Evolutionary conservation across 2,888 invertebrate species (phyloP).

Genomic region (Dryocosmus kuriphilus): DNA sequence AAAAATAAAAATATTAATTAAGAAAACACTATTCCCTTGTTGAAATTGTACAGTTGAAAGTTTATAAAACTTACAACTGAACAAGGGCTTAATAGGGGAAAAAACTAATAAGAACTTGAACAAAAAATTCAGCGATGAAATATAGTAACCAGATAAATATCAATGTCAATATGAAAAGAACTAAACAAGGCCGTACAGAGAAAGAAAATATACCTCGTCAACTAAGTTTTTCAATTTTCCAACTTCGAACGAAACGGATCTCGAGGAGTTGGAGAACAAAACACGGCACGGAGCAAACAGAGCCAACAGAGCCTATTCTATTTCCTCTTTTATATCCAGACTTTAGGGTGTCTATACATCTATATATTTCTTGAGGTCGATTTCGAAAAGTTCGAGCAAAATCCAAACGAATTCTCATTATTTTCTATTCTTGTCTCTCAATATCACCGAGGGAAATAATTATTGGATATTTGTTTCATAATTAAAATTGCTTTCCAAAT

Average conservation of each 20-base stretch:
- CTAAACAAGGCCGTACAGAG: slow-evolving; percentile 13
- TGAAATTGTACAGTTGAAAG: not conserved
- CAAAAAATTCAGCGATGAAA: not conserved
- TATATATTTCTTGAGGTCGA: slow-evolving; percentile 31
- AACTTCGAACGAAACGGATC: slow-evolving; percentile 35
- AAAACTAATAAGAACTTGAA: not conserved
- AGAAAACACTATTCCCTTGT: not conserved
- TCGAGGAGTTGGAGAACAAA: slow-evolving; percentile 28
- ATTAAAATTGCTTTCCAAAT: not conserved
- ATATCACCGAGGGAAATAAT: not conserved
- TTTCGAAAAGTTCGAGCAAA: slow-evolving; percentile 19
- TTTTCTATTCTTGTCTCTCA: not conserved
- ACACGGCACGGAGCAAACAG: slow-evolving; percentile 16
- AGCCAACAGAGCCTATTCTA: slow-evolving; percentile 23
- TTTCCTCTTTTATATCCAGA: slow-evolving; percentile 30
- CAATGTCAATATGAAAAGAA: not conserved
- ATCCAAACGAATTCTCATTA: slow-evolving; percentile 20
- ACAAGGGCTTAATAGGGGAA: slow-evolving; percentile 8
- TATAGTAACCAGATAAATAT: not conserved
- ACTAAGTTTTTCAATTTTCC: slow-evolving; percentile 39
- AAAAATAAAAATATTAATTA: not conserved
- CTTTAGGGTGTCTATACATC: slow-evolving; percentile 7
- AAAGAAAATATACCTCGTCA: slow-evolving; percentile 23
- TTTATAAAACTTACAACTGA: not conserved
- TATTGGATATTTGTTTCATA: not conserved